These are phyloP conservation scores for Platanista minor DNA, from an alignment of 2,113 vertebrate species.

Conservation along the genomic window DNA sequence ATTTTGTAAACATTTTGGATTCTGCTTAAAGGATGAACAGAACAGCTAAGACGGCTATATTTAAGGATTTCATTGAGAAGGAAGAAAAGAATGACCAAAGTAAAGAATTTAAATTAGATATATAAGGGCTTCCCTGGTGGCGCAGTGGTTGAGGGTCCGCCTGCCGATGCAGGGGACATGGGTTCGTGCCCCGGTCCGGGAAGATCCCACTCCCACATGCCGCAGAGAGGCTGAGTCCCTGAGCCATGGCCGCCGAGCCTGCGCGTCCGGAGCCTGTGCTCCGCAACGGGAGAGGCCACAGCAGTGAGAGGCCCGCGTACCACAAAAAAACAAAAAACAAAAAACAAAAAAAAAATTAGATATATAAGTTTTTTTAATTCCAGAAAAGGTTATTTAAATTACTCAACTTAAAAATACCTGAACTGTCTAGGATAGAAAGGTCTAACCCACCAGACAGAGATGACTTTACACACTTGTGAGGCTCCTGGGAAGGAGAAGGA, in stretches of 20 bases:
- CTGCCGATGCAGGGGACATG: too few relatives aligned
- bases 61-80: conserved; percentile 23
- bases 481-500: neutral
- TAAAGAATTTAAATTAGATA: neutral
- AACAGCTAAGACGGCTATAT: neutral
- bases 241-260: too few relatives aligned
- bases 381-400: neutral
- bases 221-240: too few relatives aligned
- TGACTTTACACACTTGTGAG: neutral
- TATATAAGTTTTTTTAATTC: neutral
- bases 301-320: too few relatives aligned
- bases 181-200: too few relatives aligned
- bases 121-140: too few relatives aligned
- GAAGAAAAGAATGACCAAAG: neutral
- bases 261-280: too few relatives aligned
- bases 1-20: neutral
- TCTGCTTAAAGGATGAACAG: neutral
- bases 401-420: neutral
- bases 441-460: neutral
- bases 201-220: too few relatives aligned
- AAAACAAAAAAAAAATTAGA: too few relatives aligned
- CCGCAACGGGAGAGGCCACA: too few relatives aligned
- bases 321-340: too few relatives aligned
- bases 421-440: neutral
- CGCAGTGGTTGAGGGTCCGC: too few relatives aligned